Percentiles rank a stretch among this genome's conserved stretches.
phyloP scores from a whole-genome alignment of 2,113 vertebrate genomes.

The Meleagris gallopavo region DNA sequence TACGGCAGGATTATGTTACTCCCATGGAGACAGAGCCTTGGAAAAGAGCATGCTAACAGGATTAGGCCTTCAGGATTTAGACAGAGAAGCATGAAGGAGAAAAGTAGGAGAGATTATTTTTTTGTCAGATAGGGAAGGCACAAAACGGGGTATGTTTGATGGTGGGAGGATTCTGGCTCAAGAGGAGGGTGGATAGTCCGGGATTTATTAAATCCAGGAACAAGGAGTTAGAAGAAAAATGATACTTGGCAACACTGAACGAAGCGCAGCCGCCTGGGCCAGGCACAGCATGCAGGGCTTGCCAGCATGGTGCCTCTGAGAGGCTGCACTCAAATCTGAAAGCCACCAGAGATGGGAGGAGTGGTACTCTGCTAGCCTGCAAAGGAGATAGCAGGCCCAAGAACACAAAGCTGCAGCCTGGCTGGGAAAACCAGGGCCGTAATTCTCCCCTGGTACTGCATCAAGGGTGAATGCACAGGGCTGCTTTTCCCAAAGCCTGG shows the following conservation, averaged over 20 bases:
- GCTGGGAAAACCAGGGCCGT: constrained; percentile 12
- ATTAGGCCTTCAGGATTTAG: constrained; percentile 82
- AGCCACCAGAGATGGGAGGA: background rate
- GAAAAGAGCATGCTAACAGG: constrained; percentile 81
- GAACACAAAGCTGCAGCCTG: constrained; percentile 25
- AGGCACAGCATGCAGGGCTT: constrained; percentile 4
- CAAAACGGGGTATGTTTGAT: constrained; percentile 53
- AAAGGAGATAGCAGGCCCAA: constrained; percentile 26
- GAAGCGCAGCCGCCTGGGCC: constrained; percentile 9
- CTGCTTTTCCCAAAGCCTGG: constrained; percentile 24
- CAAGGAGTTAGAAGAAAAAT: constrained; percentile 53
- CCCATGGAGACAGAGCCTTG: constrained; percentile 73
- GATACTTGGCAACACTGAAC: constrained; percentile 23
- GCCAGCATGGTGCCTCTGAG: constrained; percentile 22
- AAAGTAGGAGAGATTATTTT: constrained; percentile 70
- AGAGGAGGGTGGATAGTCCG: constrained; percentile 1
- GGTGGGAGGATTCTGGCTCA: constrained; percentile 22
- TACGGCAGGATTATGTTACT: constrained; percentile 80
- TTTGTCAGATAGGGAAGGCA: constrained; percentile 44
- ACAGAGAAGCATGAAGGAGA: constrained; percentile 75
- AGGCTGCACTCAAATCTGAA: constrained; percentile 22
- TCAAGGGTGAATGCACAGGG: background rate
- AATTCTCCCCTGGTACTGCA: constrained; percentile 48
- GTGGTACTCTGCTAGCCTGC: background rate
- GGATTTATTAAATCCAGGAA: constrained; percentile 71